Evolutionary conservation across 35 echinoderm and acorn worm genomes (phyloP).

Genomic region (Lytechinus pictus): DNA sequence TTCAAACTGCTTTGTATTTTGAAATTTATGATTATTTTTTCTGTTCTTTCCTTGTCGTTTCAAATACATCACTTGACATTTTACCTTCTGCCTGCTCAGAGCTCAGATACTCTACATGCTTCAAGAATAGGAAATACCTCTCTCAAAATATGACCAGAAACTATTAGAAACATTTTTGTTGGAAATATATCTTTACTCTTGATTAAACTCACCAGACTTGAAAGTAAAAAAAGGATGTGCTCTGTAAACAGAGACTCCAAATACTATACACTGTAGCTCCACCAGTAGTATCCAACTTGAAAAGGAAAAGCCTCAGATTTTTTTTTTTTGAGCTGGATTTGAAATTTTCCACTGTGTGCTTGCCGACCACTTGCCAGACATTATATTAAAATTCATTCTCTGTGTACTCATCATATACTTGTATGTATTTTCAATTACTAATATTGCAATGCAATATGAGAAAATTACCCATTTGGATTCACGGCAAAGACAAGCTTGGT

Average conservation of each 20-base stretch:
- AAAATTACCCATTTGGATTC: slow-evolving; percentile 26
- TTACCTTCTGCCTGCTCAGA: neutral
- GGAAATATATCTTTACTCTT: neutral
- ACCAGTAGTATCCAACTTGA: neutral
- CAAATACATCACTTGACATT: neutral
- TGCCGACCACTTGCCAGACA: slow-evolving; percentile 14
- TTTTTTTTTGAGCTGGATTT: neutral
- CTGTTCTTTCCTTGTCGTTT: neutral
- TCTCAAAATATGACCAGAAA: neutral
- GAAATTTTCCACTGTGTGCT: neutral
- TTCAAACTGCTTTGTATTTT: no score
- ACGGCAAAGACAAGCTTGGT: slow-evolving; percentile 35
- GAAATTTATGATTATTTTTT: no score
- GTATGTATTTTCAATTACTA: slow-evolving; percentile 37
- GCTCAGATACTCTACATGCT: neutral
- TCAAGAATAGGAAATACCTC: neutral
- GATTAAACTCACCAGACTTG: neutral
- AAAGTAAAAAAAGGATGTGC: neutral
- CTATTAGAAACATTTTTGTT: neutral
- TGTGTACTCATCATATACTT: slow-evolving; percentile 34
- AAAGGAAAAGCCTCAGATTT: neutral
- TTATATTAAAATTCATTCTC: slow-evolving; percentile 39
- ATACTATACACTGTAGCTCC: neutral
- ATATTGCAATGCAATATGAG: slow-evolving; percentile 28
- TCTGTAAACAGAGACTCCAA: neutral